Percentiles rank a stretch among this genome's conserved stretches.
phyloP scores from a whole-genome alignment of 1,140 invertebrate genomes.

The Scaptomyza montana region DNA sequence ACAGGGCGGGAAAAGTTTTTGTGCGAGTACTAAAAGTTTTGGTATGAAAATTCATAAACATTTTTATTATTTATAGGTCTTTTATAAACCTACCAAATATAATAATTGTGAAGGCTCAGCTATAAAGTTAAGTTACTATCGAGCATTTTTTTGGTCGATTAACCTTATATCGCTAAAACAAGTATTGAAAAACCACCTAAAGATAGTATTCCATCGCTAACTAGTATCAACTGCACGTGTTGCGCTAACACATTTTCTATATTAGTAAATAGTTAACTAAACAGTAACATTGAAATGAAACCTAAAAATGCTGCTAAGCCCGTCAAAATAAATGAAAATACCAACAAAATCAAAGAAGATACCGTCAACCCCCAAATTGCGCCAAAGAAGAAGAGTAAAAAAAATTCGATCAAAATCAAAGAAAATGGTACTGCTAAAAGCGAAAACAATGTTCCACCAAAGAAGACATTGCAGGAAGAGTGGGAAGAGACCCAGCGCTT shows the following conservation, averaged over 20 bases:
- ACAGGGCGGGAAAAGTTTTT: not conserved
- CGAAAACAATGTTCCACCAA: too few relatives aligned
- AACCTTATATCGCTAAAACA: not conserved
- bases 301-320: too few relatives aligned
- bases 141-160: constrained; percentile 8
- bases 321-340: not conserved
- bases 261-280: not conserved
- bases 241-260: constrained; percentile 17
- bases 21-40: too few relatives aligned
- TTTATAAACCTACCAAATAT: too few relatives aligned
- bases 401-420: not conserved
- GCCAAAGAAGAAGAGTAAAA: constrained; percentile 3
- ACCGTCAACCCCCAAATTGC: constrained; percentile 26
- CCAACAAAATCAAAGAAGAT: constrained; percentile 29
- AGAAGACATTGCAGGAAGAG: not conserved
- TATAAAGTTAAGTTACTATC: not conserved
- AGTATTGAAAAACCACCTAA: not conserved
- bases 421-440: not conserved
- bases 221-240: constrained; percentile 46
- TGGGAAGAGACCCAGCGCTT: constrained; percentile 19
- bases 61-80: too few relatives aligned
- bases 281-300: too few relatives aligned
- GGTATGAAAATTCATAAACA: too few relatives aligned
- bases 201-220: constrained; percentile 5
- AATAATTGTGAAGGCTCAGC: too few relatives aligned